Evolutionary conservation across 2,113 vertebrate species (phyloP), one percentile per base, ranked within the genome.

Genomic region (Pionites leucogaster): DNA sequence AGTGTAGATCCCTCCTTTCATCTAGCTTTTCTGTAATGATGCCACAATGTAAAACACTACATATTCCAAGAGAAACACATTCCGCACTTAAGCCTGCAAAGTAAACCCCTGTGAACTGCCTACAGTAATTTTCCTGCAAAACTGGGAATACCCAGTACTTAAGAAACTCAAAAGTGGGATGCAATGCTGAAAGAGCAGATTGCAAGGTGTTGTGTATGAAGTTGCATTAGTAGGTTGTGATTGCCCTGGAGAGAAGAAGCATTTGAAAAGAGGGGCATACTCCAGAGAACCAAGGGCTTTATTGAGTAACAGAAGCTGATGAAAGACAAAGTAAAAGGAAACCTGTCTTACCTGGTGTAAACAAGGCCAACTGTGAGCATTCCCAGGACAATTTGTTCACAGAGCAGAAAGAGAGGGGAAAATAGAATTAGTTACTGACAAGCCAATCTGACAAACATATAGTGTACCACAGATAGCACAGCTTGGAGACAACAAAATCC

Each of bases 301-400:
- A 93, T 83, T 95, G 96, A 96, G 96, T 80, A 98, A 97, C 39
- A 82, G 59, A 0, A 97, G 98, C 96, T 98, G 98, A 98, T 97
- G 98, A 98, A 98, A 98, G 97, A 97, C 91, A 92, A 89, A 96
- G 97, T 90, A 97, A 98, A 98, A 97, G 77, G 83, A 96, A 97
- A 97, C 63, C 46, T 62, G 46, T 90, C 98, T 98, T 98, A 99
- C 99, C 99, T 99, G 99, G 97, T 99, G 99, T 98, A 99, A 98
- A 98, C 99, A 99, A 11, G 99, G 99, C 99, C 99, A 99, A 86
- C 99, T 99, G 97, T 79, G 87, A 95, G 96, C 82, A 94, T 98
- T 97, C 97, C 86, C 92, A 94, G 94, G 96, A 96, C 65, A 91
- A 93, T 82, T 96, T 64, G 93, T 91, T 93, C 84, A 93, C 68